These are phyloP conservation scores for Lasioglossum vierecki DNA, from an alignment of 2,888 invertebrate genomes.

Conservation along the genomic window DNA sequence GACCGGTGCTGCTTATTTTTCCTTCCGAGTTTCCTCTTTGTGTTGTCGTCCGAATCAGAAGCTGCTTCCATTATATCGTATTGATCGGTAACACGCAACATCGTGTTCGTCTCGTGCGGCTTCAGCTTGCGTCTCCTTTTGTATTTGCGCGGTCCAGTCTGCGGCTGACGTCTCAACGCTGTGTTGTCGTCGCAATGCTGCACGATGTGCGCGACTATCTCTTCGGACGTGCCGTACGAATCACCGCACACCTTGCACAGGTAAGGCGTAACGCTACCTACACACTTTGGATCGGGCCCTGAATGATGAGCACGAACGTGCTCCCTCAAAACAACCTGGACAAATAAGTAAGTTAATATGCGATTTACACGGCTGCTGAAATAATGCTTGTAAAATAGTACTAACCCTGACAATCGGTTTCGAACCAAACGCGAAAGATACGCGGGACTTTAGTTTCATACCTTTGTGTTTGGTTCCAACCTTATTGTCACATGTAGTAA, in stretches of 20 bases:
- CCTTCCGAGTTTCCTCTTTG: conserved; percentile 79
- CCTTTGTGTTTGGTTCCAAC: background rate
- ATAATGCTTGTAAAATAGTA: background rate
- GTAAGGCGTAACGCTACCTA: conserved; percentile 88
- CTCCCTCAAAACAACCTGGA: conserved; percentile 90
- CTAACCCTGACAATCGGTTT: background rate
- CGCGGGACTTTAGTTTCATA: background rate
- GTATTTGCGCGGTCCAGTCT: conserved; percentile 92
- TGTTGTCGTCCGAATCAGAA: conserved; percentile 83
- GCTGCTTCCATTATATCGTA: conserved; percentile 76
- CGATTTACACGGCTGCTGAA: background rate
- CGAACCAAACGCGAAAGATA: background rate
- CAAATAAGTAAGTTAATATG: background rate
- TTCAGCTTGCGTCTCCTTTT: conserved; percentile 92
- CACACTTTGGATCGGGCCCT: conserved; percentile 89
- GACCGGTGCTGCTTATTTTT: conserved; percentile 79
- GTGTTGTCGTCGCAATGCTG: conserved; percentile 95
- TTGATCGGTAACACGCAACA: conserved; percentile 74
- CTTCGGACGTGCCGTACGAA: conserved; percentile 89
- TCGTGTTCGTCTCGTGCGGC: conserved; percentile 84
- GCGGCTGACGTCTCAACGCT: conserved; percentile 91
- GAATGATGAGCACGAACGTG: conserved; percentile 95
- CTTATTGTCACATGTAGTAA: background rate
- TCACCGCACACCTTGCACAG: conserved; percentile 92
- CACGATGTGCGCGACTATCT: conserved; percentile 92